These are phyloP conservation scores for Cotesia glomerata DNA, from an alignment of 1,140 invertebrate genomes.

Conservation along the genomic window DNA sequence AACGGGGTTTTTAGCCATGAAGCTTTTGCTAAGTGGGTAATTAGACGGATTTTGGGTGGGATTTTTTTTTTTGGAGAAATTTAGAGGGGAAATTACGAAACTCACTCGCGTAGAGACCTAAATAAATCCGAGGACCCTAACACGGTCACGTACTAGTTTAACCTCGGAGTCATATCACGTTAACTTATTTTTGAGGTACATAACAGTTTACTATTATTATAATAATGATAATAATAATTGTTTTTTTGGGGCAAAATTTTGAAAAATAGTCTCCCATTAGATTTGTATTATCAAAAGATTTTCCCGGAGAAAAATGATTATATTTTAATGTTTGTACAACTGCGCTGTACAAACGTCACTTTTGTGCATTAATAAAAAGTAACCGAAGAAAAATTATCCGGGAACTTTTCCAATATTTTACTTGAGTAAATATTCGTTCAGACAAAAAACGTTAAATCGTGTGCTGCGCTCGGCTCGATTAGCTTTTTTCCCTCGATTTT, in stretches of 20 bases:
- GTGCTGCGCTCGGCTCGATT: neutral
- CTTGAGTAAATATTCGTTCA: neutral
- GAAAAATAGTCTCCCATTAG: neutral
- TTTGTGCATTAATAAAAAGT: neutral
- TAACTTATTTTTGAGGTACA: neutral
- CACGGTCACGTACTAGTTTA: neutral
- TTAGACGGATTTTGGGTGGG: too few species aligned
- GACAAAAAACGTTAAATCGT: neutral
- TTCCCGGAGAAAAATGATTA: too few species aligned
- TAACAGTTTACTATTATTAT: neutral
- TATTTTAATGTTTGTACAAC: too few species aligned
- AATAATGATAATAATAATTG: too few species aligned
- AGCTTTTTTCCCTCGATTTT: neutral
- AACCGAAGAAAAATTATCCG: neutral
- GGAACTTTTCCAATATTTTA: neutral
- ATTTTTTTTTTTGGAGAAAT: too few species aligned
- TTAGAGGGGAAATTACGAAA: too few species aligned
- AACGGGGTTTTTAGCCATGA: too few species aligned
- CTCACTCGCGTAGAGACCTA: neutral
- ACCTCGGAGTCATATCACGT: neutral
- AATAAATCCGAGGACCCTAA: neutral
- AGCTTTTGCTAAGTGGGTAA: too few species aligned
- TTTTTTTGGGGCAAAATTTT: neutral
- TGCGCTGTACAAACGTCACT: neutral
- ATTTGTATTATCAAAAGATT: neutral